Base-by-base conservation (phyloP, 2,888 invertebrate genomes). In the Chromoteleia sp. region DNA sequence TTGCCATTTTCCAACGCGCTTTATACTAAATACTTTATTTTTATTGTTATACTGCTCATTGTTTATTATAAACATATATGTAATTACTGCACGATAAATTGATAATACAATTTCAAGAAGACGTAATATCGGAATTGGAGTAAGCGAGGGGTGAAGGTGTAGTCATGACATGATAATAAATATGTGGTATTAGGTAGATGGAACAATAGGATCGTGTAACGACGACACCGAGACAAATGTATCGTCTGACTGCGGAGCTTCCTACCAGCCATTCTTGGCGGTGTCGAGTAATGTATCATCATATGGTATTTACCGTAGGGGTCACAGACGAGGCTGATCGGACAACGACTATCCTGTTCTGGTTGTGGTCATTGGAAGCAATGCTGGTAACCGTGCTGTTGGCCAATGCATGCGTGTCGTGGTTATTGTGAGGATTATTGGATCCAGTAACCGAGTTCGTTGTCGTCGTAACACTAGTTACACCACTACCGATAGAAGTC, bases 271-370 rank as follows among this genome's bases (percentile, higher is more conserved):
- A 71, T 71, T 78, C 77, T 77, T 77, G 77, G 63, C 58, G 43
- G 29, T 56, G 63, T 14, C 52, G 50, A 43, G 61, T 30, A 61
- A 77, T 77, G 77, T 63, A 77, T 77, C 77, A 74, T 61, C 65
- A 45, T 52, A 61, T 68, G 58, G 58, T 68, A 80, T 87, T 89
- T 85, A 90, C 90, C 87, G 88, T 81, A 65, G 87, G 86, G 77
- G 89, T 89, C 85, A 89, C 86, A 82, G 90, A 85, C 67, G 88
- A 86, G 58, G 91, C 87, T 33, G 91, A 90, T 84, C 91, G 88
- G 41, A 91, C 90, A 82, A 91, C 90, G 82, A 91, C 91, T 85
- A 91, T 91, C 79, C 91, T 87, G 86, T 91, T 91, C 86, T 91
- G 91, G 84, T 91, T 91, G 87, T 91, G 91, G 86, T 91, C 91